Percentiles rank a stretch among this genome's conserved stretches.
Evolutionary conservation across 2,888 invertebrate species (phyloP).

Genomic region (Trileptium ribeirensis): DNA sequence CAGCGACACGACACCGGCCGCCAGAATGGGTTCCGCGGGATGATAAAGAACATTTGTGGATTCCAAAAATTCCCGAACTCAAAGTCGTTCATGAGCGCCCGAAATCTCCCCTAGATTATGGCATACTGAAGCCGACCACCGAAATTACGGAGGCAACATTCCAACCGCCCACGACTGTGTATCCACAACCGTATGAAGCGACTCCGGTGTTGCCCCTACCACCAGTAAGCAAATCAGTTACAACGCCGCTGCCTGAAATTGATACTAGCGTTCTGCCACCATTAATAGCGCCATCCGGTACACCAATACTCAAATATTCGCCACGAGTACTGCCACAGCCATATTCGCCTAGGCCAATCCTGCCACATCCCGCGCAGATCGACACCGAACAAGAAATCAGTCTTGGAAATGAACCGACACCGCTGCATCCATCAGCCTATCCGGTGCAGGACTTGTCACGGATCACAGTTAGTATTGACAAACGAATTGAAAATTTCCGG

Average conservation of each 20-base stretch:
- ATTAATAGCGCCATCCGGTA: not conserved
- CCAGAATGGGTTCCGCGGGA: not conserved
- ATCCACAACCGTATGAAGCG: not conserved
- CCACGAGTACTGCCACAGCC: no score
- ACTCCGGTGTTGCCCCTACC: no score
- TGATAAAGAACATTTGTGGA: slow-evolving; percentile 45
- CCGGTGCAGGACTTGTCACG: not conserved
- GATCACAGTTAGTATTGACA: not conserved
- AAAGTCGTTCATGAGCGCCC: not conserved
- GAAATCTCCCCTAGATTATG: not conserved
- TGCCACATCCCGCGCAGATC: no score
- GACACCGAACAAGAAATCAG: not conserved
- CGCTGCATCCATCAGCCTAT: slow-evolving; percentile 19
- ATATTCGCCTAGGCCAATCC: no score
- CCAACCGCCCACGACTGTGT: not conserved
- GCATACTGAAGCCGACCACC: not conserved
- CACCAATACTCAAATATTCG: not conserved
- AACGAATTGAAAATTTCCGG: not conserved
- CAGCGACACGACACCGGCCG: not conserved
- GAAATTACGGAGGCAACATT: not conserved
- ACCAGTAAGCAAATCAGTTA: no score
- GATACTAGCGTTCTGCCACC: no score
- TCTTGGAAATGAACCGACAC: slow-evolving; percentile 18
- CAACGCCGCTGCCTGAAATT: no score
- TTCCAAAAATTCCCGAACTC: slow-evolving; percentile 39